Evolutionary conservation across 2,888 invertebrate genomes (phyloP).

Genomic region (Papilio protenor): DNA sequence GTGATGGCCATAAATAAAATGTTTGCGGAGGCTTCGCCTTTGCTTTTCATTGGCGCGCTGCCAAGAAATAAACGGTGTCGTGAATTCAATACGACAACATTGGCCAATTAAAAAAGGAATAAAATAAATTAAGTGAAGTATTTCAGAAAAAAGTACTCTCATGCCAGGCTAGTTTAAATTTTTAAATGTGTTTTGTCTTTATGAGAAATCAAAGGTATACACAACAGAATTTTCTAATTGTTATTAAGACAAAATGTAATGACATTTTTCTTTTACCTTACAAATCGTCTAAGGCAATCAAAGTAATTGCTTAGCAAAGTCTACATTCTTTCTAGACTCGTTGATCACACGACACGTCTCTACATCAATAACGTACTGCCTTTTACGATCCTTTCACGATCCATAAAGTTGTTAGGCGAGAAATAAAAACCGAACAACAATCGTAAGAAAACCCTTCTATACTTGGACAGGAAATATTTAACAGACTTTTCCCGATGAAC

Average conservation of each 20-base stretch:
- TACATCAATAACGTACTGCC: not conserved
- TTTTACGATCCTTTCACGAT: constrained; percentile 29
- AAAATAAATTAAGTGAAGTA: constrained; percentile 14
- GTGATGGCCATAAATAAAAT: constrained; percentile 28
- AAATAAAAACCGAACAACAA: constrained; percentile 16
- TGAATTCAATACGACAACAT: constrained; percentile 5
- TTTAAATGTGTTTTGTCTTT: not conserved
- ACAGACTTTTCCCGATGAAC: not conserved
- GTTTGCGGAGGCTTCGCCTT: constrained; percentile 36
- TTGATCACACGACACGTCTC: not conserved
- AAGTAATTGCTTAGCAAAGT: not conserved
- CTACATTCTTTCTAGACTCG: not conserved
- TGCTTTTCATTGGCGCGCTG: constrained; percentile 27
- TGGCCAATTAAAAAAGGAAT: constrained; percentile 31
- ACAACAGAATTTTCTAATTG: not conserved
- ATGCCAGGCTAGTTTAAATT: not conserved
- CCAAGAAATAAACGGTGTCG: constrained; percentile 30
- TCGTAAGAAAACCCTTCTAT: not conserved
- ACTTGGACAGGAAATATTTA: not conserved
- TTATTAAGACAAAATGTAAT: not conserved
- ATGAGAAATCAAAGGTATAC: not conserved
- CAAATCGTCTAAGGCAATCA: not conserved
- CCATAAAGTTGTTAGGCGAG: constrained; percentile 18
- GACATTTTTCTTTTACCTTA: not conserved
- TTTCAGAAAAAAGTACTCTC: not conserved